Percentiles rank a stretch among this genome's conserved stretches.
These are phyloP conservation scores for Dreissena polymorpha DNA, from an alignment of 1,140 invertebrate genomes.

Conservation along the genomic window DNA sequence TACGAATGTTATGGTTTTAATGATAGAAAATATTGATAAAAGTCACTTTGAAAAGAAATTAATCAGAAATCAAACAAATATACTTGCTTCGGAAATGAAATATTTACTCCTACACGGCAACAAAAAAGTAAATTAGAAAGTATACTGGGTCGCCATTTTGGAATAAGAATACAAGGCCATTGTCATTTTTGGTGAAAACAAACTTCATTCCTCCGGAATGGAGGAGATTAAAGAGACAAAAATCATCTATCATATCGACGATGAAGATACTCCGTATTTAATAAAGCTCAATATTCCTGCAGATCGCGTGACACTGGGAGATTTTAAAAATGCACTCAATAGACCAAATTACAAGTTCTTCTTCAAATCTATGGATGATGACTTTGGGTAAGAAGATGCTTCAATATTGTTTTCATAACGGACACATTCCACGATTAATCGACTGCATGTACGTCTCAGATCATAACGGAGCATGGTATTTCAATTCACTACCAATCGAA, in stretches of 20 bases:
- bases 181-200: slow-evolving; percentile 35
- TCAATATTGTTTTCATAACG: too few species aligned
- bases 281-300: slow-evolving; percentile 97
- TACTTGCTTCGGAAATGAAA: slow-evolving; percentile 18
- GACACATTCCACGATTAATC: too few species aligned
- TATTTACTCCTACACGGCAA: neutral
- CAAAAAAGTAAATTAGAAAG: slow-evolving; percentile 51
- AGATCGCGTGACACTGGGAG: slow-evolving; percentile 95
- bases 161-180: slow-evolving; percentile 58
- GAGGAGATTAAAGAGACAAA: slow-evolving; percentile 91
- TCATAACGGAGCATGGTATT: too few species aligned
- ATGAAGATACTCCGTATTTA: slow-evolving; percentile 99
- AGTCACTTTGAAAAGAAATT: too few species aligned
- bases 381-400: slow-evolving; percentile 92
- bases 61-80: too few species aligned
- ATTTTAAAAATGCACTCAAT: slow-evolving; percentile 99
- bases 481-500: too few species aligned
- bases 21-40: too few species aligned
- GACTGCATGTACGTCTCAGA: too few species aligned
- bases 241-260: slow-evolving; percentile 99
- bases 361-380: slow-evolving; percentile 99
- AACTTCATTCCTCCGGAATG: slow-evolving; percentile 82
- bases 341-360: slow-evolving; percentile 96
- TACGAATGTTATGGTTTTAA: too few species aligned
- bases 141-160: slow-evolving; percentile 75